These are phyloP conservation scores for Cephalotes varians DNA, from an alignment of 2,888 invertebrate genomes.

Conservation along the genomic window DNA sequence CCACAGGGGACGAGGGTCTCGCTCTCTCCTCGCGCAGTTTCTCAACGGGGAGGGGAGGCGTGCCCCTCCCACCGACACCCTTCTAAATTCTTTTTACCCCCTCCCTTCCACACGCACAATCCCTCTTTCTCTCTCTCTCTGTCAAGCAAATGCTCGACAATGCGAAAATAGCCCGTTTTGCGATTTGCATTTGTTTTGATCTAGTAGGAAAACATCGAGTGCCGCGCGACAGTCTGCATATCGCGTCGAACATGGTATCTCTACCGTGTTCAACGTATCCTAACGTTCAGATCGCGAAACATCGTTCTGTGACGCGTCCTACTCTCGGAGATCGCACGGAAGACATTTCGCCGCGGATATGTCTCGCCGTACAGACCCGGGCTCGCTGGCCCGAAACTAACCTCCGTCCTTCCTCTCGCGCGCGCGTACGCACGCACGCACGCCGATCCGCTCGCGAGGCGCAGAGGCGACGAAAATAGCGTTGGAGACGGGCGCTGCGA, in stretches of 20 bases:
- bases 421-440: conserved; percentile 45
- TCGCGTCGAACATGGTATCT: neutral
- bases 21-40: conserved; percentile 2
- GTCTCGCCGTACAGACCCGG: neutral
- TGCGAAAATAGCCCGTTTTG: neutral
- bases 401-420: conserved; percentile 68
- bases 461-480: conserved; percentile 78
- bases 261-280: no score
- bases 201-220: neutral
- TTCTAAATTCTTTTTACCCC: conserved; percentile 3
- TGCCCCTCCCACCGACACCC: conserved; percentile 26
- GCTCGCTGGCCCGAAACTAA: conserved; percentile 72
- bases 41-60: neutral
- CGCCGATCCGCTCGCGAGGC: conserved; percentile 57
- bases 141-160: conserved; percentile 29
- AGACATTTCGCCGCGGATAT: neutral
- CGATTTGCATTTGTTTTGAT: conserved; percentile 8
- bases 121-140: conserved; percentile 8
- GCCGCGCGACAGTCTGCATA: neutral
- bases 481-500: conserved; percentile 63
- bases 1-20: conserved; percentile 13
- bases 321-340: no score
- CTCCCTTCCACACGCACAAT: neutral
- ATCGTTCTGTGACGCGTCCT: no score
- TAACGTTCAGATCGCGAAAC: no score